Evolutionary conservation across 2,113 vertebrate genomes (phyloP).

Genomic region (Raja brachyura): DNA sequence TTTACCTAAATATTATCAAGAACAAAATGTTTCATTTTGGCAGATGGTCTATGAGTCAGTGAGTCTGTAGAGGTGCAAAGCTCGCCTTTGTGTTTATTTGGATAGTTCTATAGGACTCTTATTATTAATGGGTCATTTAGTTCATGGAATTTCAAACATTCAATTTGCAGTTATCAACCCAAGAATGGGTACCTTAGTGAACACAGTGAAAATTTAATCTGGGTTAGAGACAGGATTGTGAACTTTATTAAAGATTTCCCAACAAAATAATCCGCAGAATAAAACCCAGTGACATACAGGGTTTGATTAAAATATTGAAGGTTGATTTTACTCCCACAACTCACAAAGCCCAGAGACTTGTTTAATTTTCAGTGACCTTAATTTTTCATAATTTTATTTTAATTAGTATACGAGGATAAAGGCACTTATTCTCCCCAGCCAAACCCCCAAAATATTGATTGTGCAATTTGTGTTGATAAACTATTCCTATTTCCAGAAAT

Average conservation of each 20-base stretch:
- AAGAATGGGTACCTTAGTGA: not conserved
- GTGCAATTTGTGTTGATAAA: not conserved
- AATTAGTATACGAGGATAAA: not conserved
- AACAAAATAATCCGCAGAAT: not conserved
- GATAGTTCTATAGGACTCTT: not conserved
- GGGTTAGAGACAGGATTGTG: not conserved
- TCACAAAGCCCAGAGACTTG: not conserved
- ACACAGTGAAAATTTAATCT: not conserved
- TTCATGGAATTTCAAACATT: not conserved
- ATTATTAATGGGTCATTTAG: not conserved
- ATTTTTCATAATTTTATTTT: not conserved
- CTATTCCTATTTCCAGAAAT: constrained; percentile 69
- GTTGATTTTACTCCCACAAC: not conserved
- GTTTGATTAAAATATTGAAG: not conserved
- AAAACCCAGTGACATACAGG: not conserved
- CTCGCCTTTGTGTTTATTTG: not conserved
- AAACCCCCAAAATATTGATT: not conserved
- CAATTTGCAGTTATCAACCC: not conserved
- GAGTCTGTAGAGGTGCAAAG: not conserved
- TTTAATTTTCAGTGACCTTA: not conserved
- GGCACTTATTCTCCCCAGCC: not conserved
- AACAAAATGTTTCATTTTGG: constrained; percentile 1
- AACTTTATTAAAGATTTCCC: not conserved
- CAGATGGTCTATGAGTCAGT: not conserved
- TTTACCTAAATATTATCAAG: not conserved